phyloP scores from a whole-genome alignment of 2,797 vertebrate genomes.

The Acanthurus leucopareius region DNA sequence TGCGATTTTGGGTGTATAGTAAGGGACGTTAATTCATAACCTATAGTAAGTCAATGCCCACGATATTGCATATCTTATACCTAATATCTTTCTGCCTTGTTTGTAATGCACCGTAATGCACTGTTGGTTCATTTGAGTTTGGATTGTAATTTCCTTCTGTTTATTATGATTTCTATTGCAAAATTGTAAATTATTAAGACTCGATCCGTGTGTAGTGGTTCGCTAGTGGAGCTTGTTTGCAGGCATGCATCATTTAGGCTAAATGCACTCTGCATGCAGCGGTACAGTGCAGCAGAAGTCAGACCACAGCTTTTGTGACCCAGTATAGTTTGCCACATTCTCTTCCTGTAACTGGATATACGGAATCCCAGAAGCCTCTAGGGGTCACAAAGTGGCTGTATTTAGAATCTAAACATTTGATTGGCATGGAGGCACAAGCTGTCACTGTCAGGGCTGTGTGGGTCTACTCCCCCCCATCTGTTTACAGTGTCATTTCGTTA shows the following conservation, averaged over 20 bases:
- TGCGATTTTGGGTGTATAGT: background rate
- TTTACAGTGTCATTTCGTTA: slow-evolving; percentile 7
- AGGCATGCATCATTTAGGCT: background rate
- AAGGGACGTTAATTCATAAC: too few relatives aligned
- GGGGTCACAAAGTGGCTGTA: slow-evolving; percentile 76
- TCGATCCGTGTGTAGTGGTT: background rate
- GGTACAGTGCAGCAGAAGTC: slow-evolving; percentile 29
- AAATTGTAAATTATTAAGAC: background rate
- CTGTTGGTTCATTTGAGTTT: background rate
- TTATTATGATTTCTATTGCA: background rate
- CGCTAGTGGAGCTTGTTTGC: background rate
- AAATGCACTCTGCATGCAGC: slow-evolving; percentile 5
- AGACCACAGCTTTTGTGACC: slow-evolving; percentile 38
- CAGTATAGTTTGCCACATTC: slow-evolving; percentile 60
- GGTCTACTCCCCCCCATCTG: background rate
- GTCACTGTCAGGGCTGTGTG: slow-evolving; percentile 18
- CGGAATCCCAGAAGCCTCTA: slow-evolving; percentile 71
- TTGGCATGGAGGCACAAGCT: slow-evolving; percentile 73
- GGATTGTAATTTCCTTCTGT: background rate
- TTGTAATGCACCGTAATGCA: background rate
- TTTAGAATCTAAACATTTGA: slow-evolving; percentile 83
- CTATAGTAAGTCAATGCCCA: too few relatives aligned
- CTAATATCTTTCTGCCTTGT: background rate
- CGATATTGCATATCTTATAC: too few relatives aligned
- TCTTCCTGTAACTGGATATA: slow-evolving; percentile 80